Evolutionary conservation across 2,113 vertebrate genomes (phyloP).

Genomic region (Engystomops pustulosus): DNA sequence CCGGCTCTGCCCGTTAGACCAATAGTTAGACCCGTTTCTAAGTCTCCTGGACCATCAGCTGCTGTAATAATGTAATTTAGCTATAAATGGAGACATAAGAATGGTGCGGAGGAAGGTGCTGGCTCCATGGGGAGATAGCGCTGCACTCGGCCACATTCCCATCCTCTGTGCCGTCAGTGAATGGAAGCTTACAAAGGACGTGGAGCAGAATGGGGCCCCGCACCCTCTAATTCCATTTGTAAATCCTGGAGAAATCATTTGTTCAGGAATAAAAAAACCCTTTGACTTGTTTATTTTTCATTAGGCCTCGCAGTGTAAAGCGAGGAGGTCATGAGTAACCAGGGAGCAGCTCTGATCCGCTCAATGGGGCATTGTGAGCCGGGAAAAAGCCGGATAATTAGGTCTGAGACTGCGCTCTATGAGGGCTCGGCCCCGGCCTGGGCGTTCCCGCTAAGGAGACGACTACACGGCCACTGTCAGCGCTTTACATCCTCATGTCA

Average conservation of each 20-base stretch:
- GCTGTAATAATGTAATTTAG: no score
- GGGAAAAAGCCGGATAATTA: conserved; percentile 42
- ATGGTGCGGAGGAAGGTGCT: conserved; percentile 19
- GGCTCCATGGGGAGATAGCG: neutral
- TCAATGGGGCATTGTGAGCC: conserved; percentile 47
- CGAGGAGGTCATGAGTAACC: conserved; percentile 32
- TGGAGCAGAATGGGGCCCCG: conserved; percentile 1
- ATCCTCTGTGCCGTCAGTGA: neutral
- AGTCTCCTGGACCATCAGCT: no score
- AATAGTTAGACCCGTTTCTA: no score
- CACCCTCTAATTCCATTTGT: conserved; percentile 54
- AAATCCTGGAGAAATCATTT: conserved; percentile 45
- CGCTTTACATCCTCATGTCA: conserved; percentile 29
- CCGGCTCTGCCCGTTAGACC: no score
- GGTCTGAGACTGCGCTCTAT: conserved; percentile 27
- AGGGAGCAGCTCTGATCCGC: conserved; percentile 23
- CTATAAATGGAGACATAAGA: no score
- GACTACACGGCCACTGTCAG: neutral
- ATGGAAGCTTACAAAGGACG: conserved; percentile 14
- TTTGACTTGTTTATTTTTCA: conserved; percentile 57
- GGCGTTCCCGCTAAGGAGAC: conserved; percentile 1
- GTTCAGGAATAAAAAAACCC: conserved; percentile 28
- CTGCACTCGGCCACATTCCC: conserved; percentile 3
- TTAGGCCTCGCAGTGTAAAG: conserved; percentile 37
- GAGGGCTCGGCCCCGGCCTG: neutral